These are phyloP conservation scores for Pandemis cinnamomeana DNA, from an alignment of 2,888 invertebrate species.

Conservation along the genomic window DNA sequence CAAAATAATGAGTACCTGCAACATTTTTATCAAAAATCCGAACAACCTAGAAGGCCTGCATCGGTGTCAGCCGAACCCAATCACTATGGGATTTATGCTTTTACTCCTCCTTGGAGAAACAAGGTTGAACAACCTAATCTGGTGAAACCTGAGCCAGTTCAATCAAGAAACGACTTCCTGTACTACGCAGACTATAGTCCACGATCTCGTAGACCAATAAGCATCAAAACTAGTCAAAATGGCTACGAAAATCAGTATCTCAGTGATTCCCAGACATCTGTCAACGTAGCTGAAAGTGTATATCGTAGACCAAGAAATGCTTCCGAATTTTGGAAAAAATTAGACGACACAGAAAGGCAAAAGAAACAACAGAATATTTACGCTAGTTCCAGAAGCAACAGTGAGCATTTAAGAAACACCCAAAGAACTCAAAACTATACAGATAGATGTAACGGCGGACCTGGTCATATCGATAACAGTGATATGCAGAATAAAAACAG, in stretches of 20 bases:
- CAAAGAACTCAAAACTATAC: constrained; percentile 57
- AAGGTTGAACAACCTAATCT: constrained; percentile 61
- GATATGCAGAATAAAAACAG: constrained; percentile 55
- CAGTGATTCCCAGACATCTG: constrained; percentile 79
- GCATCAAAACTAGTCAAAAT: constrained; percentile 83
- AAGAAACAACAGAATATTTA: constrained; percentile 67
- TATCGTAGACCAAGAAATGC: constrained; percentile 80
- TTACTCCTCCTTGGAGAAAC: constrained; percentile 75
- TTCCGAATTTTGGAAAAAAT: constrained; percentile 87
- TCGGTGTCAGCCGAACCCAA: constrained; percentile 81
- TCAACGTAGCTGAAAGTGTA: constrained; percentile 63
- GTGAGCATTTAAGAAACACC: constrained; percentile 67
- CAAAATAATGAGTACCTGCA: constrained; percentile 76
- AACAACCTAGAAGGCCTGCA: constrained; percentile 77
- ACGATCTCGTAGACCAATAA: constrained; percentile 89
- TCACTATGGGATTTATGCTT: constrained; percentile 75
- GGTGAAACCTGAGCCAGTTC: constrained; percentile 73
- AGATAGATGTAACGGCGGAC: constrained; percentile 62
- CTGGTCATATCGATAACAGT: constrained; percentile 65
- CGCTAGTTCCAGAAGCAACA: constrained; percentile 68
- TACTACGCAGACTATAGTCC: constrained; percentile 90
- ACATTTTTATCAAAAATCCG: constrained; percentile 63
- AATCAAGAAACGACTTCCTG: constrained; percentile 81
- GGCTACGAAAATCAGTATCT: constrained; percentile 76
- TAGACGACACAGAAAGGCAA: constrained; percentile 82